Base-by-base conservation (phyloP, 2,113 vertebrate species). In the Sylvia atricapilla region DNA sequence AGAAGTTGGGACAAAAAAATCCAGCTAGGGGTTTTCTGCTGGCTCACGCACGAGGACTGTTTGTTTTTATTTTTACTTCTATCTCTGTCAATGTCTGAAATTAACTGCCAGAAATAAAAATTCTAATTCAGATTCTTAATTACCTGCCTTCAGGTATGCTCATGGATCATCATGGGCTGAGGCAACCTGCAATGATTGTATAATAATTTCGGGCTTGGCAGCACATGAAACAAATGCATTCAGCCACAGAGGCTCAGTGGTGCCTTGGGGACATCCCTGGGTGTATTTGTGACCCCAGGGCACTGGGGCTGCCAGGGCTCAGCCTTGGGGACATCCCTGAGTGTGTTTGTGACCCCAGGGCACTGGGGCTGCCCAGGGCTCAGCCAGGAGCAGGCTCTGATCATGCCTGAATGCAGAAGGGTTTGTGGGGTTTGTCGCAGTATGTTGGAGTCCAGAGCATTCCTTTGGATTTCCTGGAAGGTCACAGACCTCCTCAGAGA, bases 101-200 rank as follows among this genome's bases (percentile, higher is more conserved):
- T 93, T 84, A 86, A 87, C 89, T 68, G 62, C 87, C 41, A 69
- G 93, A 84, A 96, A 90, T 83, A 92, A 96, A 93, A 95, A 78
- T 80, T 85, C 80, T 75, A 74, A 94, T 96, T 96, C 90, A 85
- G 52, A 62, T 52, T 72, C 56, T 87, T 95, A 95, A 97, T 96
- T 97, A 92, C 78, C 85, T 95, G 87, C 87, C 77, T 85, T 95
- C 87, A 95, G 93, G 92, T 94, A 24, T 28, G 41, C 77, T 63
- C 41, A 6, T 63, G 81, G 89, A 85, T 93, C 89, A 86, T 82
- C 35, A 16, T 9, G 53, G 81, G 75, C 81, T 76, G 37, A 73
- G 60, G 72, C 77, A 84, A 76, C 33, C 75, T 68, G 68, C 62
- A 73, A 3, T 35, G 74, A 68, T 20, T 74, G n/a, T 64, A 50